These are phyloP conservation scores for Rhipidura dahli DNA, from an alignment of 2,113 vertebrate genomes.

Conservation along the genomic window DNA sequence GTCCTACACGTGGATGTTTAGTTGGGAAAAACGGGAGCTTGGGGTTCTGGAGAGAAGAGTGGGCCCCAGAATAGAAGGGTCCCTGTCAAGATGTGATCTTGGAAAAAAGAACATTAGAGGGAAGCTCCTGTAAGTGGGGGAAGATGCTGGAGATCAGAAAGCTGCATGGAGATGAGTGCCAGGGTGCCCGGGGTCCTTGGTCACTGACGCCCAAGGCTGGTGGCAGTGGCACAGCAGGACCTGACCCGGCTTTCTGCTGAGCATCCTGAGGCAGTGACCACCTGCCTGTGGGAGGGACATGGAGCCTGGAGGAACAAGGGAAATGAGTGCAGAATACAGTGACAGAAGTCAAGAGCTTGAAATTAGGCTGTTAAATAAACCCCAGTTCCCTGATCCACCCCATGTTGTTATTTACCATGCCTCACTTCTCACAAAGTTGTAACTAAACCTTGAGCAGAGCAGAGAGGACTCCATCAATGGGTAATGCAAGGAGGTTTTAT, in stretches of 20 bases:
- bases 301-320: background rate
- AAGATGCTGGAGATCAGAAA: background rate
- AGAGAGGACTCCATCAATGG: background rate
- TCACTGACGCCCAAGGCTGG: fast-evolving
- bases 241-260: background rate
- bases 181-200: fast-evolving
- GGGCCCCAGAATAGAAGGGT: background rate
- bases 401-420: background rate
- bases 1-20: background rate
- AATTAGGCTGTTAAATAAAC: background rate
- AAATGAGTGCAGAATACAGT: background rate
- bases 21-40: background rate
- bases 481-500: background rate
- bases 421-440: background rate
- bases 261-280: fast-evolving
- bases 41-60: background rate
- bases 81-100: background rate
- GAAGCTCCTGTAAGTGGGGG: background rate
- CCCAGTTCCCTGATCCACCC: background rate
- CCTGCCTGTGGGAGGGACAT: background rate
- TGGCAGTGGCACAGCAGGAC: background rate
- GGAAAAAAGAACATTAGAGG: background rate
- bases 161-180: background rate
- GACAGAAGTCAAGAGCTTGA: background rate
- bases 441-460: constrained; percentile 7